Evolutionary conservation across 2,888 invertebrate genomes (phyloP), one percentile per base, ranked within the genome.

Genomic region (Tiliacea aurago): DNA sequence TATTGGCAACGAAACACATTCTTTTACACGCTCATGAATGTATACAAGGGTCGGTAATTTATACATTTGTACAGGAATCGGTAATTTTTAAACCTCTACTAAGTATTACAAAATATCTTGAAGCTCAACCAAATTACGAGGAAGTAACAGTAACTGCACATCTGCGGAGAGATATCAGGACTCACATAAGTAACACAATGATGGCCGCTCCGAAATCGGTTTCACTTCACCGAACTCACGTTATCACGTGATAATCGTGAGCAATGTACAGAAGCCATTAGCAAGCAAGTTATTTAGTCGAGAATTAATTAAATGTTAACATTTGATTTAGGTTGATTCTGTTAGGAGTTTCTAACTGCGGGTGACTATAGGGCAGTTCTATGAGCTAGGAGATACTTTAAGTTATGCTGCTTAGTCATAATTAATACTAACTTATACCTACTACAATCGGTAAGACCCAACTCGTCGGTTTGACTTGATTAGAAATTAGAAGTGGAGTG

Each of bases 121-220:
- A 23, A 43, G 23, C 43, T 62, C 23, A 43, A 68, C 6, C 2
- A 5, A 20, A n/a, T 37, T 2, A 4, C 15, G 2, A 43, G 33
- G 11, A 15, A 47, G 15, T 13, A 45, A 37, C 37, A 15, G 18
- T 10, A 47, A 63, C 55, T 45, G 53, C 43, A 74, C 7, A 15
- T 33, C 18, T 58, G 20, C 1, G 18, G 7, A 28, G 20, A n/a
- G n/a, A n/a, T n/a, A n/a, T n/a, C n/a, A n/a, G n/a, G n/a, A n/a
- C n/a, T n/a, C n/a, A n/a, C 55, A 41, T 13, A 53, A 20, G 18
- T 65, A 79, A 66, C 49, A 10, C 45, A 65, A 80, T n/a, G n/a
- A n/a, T n/a, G n/a, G n/a, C n/a, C n/a, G 4, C 4, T 2, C 55
- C n/a, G 45, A n/a, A 61, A 56, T 51, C 65, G 15, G 45, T 56